These are phyloP conservation scores for Margarornis squamiger DNA, from an alignment of 2,797 vertebrate genomes.

Conservation along the genomic window DNA sequence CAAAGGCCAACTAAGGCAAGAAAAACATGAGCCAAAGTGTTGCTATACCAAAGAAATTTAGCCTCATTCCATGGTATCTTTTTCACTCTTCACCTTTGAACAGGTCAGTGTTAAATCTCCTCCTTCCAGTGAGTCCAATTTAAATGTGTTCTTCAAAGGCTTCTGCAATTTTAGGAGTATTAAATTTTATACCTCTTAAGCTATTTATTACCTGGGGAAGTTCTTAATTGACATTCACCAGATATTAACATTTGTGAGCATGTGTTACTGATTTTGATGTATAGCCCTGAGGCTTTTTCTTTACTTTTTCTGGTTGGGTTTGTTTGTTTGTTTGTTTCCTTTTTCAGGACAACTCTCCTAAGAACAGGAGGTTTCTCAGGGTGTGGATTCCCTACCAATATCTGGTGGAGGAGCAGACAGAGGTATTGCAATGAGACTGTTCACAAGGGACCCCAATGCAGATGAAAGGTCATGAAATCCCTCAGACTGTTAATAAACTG, in stretches of 20 bases:
- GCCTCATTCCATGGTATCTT: background rate
- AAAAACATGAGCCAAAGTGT: background rate
- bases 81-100: background rate
- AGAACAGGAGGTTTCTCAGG: background rate
- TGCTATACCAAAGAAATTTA: background rate
- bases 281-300: background rate
- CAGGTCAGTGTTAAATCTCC: constrained; percentile 4
- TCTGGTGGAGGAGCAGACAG: background rate
- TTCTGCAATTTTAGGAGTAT: constrained; percentile 30
- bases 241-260: constrained; percentile 34
- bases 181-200: constrained; percentile 44
- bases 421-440: background rate
- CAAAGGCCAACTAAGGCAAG: background rate
- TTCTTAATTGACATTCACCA: constrained; percentile 51
- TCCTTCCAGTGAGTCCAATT: background rate
- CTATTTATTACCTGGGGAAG: constrained; percentile 61
- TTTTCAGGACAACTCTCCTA: background rate
- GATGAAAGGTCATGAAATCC: background rate
- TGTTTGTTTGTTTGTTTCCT: background rate
- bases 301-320: background rate
- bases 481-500: background rate
- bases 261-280: background rate
- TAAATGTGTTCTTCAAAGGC: constrained; percentile 50
- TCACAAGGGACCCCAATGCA: background rate
- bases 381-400: background rate